Evolutionary conservation across 2,113 vertebrate genomes (phyloP).

Genomic region (Electrona antarctica): DNA sequence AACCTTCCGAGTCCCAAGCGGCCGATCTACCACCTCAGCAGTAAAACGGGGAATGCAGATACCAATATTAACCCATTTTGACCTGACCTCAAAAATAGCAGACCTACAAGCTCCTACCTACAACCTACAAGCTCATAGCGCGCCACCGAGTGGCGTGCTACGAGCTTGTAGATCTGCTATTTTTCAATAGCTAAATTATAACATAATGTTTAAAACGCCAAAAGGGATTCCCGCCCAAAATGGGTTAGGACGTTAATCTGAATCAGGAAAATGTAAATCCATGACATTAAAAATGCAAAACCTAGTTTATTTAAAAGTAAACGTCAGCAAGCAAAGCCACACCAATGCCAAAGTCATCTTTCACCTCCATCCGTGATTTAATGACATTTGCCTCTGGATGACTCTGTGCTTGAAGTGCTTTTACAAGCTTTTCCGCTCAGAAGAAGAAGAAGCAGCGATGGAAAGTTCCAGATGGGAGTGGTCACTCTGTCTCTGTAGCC

Average conservation of each 20-base stretch:
- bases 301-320: not conserved
- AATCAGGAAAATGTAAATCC: not conserved
- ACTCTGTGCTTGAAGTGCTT: constrained; percentile 15
- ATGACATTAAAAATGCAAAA: not conserved
- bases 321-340: not conserved
- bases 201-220: no score
- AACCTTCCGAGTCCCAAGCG: no score
- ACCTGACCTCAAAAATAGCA: no score
- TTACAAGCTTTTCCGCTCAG: constrained; percentile 22
- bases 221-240: no score
- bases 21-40: no score
- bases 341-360: not conserved
- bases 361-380: not conserved
- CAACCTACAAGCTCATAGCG: no score
- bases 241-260: not conserved
- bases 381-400: not conserved
- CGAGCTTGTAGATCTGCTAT: no score
- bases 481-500: not conserved
- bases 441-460: constrained; percentile 25
- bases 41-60: no score
- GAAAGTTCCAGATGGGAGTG: constrained; percentile 30
- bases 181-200: no score
- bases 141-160: no score
- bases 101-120: no score
- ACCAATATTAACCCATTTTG: no score